Conservation (phyloP, 2,113 vertebrate genomes). For the Aphelocoma coerulescens region DNA sequence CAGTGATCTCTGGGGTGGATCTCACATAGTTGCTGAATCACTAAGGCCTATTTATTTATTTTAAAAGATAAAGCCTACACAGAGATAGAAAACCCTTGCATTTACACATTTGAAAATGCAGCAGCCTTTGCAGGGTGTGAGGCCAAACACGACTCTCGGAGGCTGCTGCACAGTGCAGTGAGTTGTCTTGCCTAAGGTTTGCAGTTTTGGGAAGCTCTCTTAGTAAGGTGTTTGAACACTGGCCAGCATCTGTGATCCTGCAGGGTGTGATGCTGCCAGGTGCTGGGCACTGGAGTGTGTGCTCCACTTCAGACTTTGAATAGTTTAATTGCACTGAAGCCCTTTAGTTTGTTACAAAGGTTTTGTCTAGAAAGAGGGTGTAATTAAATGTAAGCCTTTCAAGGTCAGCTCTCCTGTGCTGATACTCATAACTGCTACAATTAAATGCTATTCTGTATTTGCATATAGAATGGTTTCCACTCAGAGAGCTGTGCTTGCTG, state of each 20-base stretch:
- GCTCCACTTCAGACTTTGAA: background rate
- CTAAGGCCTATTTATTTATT: background rate
- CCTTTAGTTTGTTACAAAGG: background rate
- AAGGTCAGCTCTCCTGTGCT: background rate
- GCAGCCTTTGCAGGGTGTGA: background rate
- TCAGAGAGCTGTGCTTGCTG: background rate
- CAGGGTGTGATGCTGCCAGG: background rate
- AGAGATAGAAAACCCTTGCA: background rate
- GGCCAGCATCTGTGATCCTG: accelerated
- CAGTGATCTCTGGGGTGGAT: background rate
- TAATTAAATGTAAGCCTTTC: background rate
- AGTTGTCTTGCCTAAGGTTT: background rate
- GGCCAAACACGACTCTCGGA: accelerated
- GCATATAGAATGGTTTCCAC: background rate
- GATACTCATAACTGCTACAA: background rate
- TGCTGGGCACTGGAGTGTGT: background rate
- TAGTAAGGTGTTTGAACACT: background rate
- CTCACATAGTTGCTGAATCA: background rate
- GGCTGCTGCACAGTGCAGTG: background rate
- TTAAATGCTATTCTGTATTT: background rate
- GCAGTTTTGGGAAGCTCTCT: background rate
- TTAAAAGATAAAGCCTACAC: background rate
- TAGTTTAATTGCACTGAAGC: background rate
- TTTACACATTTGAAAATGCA: background rate
- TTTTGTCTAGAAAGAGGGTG: background rate